Evolutionary conservation across 2,888 invertebrate species (phyloP), one percentile per base, ranked within the genome.

Genomic region (Himalopsyche anomala): DNA sequence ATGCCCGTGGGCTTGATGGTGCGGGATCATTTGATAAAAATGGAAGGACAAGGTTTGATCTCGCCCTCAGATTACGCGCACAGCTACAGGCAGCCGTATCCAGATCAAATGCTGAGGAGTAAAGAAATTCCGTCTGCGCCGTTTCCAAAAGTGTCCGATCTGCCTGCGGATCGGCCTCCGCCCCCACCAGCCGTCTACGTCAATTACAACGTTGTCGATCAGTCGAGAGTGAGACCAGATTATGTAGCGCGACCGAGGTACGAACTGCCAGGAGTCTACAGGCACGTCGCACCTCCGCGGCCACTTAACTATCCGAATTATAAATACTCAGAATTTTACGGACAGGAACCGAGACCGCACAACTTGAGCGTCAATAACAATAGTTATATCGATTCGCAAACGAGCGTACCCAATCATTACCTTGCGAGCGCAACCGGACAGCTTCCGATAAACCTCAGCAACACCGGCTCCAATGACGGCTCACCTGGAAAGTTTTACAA

Each of bases 381-480:
- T 15, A 74, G 74, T 36, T 74, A 74, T 74, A 15, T 36, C 4
- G 36, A 74, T 69, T 38, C 80, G 80, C 15, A 86, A 80, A 62
- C 74, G 80, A 6, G 80, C 69, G 9, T 69, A 6, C 19, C 28
- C 9, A 9, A 8, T n/a, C 12, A 36, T 15, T 74, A 74, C 8
- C 74, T 74, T 38, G 15, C 28, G 28, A 15, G 36, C 4, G 51
- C 51, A 19, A 38, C 74, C 15, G 36, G 74, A 8, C 74, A 36
- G 74, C 89, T 93, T 69, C 93, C 93, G 87, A 93, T 93, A 89
- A 94, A 93, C 90, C 91, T 93, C 81, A 93, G 93, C 91, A 92
- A 91, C 90, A 92, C 92, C 87, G 89, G 87, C 86, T 89, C 82
- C 9, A 81, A 82, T 12, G 84, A 83, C 38, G 74, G 74, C 15